Percentiles rank a stretch among this genome's conserved stretches.
phyloP scores from a whole-genome alignment of 2,113 vertebrate species.

The Gambusia affinis region DNA sequence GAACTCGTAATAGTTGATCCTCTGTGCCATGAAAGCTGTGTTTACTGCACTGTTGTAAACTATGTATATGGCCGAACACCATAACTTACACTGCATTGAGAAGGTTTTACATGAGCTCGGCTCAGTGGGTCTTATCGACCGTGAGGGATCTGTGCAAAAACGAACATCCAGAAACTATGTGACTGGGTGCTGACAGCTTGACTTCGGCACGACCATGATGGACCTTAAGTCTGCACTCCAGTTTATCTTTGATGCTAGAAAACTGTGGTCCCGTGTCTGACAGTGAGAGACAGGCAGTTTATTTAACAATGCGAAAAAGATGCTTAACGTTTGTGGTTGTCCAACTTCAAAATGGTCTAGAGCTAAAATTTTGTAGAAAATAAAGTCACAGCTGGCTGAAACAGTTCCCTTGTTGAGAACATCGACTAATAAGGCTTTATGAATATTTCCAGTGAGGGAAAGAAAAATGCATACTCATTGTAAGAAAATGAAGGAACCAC shows the following conservation, averaged over 20 bases:
- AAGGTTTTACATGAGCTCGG: too few species aligned
- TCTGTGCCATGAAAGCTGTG: too few species aligned
- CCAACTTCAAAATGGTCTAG: not conserved
- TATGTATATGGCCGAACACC: too few species aligned
- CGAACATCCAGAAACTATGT: too few species aligned
- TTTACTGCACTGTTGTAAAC: too few species aligned
- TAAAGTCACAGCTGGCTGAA: not conserved
- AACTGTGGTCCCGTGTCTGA: not conserved
- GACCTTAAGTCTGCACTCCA: not conserved
- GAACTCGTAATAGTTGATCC: too few species aligned
- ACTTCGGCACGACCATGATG: too few species aligned
- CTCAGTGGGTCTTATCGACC: too few species aligned
- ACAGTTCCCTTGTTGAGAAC: not conserved
- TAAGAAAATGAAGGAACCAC: not conserved
- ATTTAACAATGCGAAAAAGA: too few species aligned
- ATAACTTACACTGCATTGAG: too few species aligned
- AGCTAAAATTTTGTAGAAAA: not conserved
- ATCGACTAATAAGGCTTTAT: not conserved
- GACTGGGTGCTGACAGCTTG: too few species aligned
- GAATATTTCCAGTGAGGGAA: not conserved
- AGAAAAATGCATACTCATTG: not conserved
- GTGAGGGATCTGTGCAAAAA: too few species aligned
- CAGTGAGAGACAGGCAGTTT: not conserved
- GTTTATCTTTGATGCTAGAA: not conserved
- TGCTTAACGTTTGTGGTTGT: not conserved